These are phyloP conservation scores for Albula glossodonta DNA, from an alignment of 2,113 vertebrate species.

Conservation along the genomic window DNA sequence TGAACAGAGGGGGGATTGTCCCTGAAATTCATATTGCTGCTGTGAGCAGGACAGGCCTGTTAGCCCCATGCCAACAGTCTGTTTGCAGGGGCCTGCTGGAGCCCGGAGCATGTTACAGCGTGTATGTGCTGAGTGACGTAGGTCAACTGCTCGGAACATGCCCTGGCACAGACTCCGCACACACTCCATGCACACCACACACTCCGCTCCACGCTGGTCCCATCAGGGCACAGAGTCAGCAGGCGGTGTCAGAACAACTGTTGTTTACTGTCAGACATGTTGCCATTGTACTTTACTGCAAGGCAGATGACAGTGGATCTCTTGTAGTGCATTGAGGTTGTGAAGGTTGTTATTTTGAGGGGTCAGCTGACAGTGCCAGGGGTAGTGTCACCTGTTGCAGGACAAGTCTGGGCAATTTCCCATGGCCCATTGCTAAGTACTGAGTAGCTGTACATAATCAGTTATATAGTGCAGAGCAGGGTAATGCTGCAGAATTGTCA, in stretches of 20 bases:
- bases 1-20: neutral
- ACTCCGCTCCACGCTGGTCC: neutral
- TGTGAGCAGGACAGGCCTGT: neutral
- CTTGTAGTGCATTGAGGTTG: neutral
- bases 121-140: neutral
- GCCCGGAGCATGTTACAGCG: neutral
- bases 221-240: neutral
- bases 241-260: neutral
- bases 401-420: neutral
- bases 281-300: neutral
- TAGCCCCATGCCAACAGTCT: neutral
- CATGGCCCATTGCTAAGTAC: neutral
- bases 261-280: neutral
- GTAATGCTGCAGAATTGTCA: neutral
- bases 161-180: neutral
- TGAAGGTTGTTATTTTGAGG: slow-evolving; percentile 19
- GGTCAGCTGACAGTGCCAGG: neutral
- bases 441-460: neutral
- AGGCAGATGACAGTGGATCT: neutral
- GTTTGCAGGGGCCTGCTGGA: neutral
- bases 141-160: neutral
- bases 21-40: neutral
- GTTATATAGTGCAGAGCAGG: neutral
- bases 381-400: neutral
- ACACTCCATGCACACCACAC: neutral